phyloP scores from a whole-genome alignment of 2,888 invertebrate genomes.

The Ceraclea dissimilis region DNA sequence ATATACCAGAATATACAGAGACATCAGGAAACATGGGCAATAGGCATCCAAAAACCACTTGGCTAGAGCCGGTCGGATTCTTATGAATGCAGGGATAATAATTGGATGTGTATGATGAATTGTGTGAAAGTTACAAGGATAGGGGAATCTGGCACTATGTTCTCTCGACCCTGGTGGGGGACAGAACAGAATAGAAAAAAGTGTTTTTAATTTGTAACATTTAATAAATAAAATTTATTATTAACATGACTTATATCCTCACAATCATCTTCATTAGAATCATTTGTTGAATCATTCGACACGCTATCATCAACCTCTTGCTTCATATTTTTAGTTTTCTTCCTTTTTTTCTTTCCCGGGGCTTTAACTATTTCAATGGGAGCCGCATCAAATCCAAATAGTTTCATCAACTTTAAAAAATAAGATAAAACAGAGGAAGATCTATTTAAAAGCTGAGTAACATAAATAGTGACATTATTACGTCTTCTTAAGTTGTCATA shows the following conservation, averaged over 20 bases:
- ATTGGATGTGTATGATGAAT: too few species aligned
- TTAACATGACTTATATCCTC: constrained; percentile 7
- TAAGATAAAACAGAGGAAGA: constrained; percentile 17
- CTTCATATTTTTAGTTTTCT: constrained; percentile 3
- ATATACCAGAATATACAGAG: too few species aligned
- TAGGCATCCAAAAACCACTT: too few species aligned
- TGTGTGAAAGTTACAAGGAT: too few species aligned
- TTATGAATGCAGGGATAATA: too few species aligned
- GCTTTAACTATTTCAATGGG: too few species aligned
- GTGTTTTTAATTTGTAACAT: background rate
- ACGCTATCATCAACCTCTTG: background rate
- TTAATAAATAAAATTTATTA: constrained; percentile 14
- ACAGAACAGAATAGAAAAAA: too few species aligned
- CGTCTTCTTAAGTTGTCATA: constrained; percentile 54
- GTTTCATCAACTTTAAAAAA: constrained; percentile 13
- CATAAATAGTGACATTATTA: constrained; percentile 44
- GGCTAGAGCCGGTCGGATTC: too few species aligned
- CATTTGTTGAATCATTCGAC: background rate
- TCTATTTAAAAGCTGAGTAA: constrained; percentile 36
- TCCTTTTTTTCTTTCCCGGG: constrained; percentile 4
- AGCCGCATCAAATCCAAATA: constrained; percentile 10
- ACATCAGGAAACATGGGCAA: too few species aligned
- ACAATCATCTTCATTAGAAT: constrained; percentile 6
- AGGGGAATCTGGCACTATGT: too few species aligned
- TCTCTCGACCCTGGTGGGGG: too few species aligned